Evolutionary conservation across 2,113 vertebrate species (phyloP).

Genomic region (Thunnus maccoyii): DNA sequence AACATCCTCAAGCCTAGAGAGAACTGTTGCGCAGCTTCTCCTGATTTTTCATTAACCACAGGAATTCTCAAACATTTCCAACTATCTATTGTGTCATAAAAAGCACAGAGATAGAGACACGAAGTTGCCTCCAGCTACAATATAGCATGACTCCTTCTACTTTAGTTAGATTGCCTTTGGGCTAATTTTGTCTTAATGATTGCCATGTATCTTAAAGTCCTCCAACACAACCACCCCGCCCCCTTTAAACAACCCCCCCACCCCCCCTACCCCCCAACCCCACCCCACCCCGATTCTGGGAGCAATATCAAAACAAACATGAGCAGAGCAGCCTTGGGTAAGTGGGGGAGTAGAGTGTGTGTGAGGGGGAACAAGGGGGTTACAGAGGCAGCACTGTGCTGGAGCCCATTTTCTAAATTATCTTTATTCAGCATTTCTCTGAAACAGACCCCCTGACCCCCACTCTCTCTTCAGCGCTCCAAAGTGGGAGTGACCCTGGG

Average conservation of each 20-base stretch:
- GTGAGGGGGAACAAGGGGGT: conserved; percentile 36
- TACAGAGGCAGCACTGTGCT: conserved; percentile 80
- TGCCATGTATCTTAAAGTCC: conserved; percentile 65
- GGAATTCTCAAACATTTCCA: conserved; percentile 45
- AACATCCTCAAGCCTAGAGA: conserved; percentile 2
- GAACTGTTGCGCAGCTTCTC: conserved; percentile 31
- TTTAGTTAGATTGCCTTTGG: conserved; percentile 41
- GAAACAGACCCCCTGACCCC: conserved; percentile 49
- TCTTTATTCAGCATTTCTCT: conserved; percentile 78
- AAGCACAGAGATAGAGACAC: conserved; percentile 11
- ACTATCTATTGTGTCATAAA: conserved; percentile 23
- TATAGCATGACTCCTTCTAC: conserved; percentile 12
- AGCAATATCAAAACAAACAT: conserved; percentile 86
- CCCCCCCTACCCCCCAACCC: background rate
- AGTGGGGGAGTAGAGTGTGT: conserved; percentile 62
- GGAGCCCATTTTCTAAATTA: conserved; percentile 81
- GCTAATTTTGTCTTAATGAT: conserved; percentile 46
- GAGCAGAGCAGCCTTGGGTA: conserved; percentile 68
- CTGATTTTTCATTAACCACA: conserved; percentile 37
- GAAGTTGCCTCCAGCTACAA: conserved; percentile 16
- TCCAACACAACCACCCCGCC: conserved; percentile 46
- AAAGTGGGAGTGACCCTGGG: conserved; percentile 65
- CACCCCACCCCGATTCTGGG: conserved; percentile 74
- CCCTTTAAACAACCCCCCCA: background rate
- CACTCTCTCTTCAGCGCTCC: conserved; percentile 35